phyloP scores from a whole-genome alignment of 2,888 invertebrate genomes.

The Alloscopus bannaensis region DNA sequence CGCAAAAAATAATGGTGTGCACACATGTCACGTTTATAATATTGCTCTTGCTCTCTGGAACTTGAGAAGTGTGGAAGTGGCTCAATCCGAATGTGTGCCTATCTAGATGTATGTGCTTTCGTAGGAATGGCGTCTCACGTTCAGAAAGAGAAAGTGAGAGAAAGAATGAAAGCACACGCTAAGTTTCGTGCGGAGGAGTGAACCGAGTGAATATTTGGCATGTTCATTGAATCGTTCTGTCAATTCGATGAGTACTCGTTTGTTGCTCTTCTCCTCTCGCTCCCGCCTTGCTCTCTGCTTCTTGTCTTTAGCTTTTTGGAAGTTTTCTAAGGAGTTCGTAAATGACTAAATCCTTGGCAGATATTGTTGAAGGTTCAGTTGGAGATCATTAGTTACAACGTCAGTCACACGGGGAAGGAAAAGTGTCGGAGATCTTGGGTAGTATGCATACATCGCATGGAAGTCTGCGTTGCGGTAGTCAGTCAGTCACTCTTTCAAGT shows the following conservation, averaged over 20 bases:
- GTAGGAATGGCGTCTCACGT: too few relatives aligned
- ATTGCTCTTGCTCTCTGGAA: too few relatives aligned
- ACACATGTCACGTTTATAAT: too few relatives aligned
- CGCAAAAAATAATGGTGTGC: too few relatives aligned
- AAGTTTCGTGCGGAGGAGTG: not conserved
- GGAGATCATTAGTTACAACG: slow-evolving; percentile 61
- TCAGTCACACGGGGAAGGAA: slow-evolving; percentile 55
- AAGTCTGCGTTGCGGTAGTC: slow-evolving; percentile 30
- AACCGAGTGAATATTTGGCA: slow-evolving; percentile 36
- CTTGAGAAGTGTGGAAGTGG: too few relatives aligned
- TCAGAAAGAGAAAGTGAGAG: not conserved
- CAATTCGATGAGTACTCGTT: slow-evolving; percentile 30
- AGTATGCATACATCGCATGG: not conserved
- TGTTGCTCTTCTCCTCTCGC: not conserved
- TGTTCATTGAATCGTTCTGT: slow-evolving; percentile 22
- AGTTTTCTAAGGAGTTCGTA: slow-evolving; percentile 2
- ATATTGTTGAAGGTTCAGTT: slow-evolving; percentile 43
- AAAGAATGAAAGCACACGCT: not conserved
- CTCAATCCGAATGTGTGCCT: too few relatives aligned
- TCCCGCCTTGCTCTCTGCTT: slow-evolving; percentile 7
- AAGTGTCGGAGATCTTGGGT: slow-evolving; percentile 26
- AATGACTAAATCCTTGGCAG: slow-evolving; percentile 49
- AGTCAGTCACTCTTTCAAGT: slow-evolving; percentile 36
- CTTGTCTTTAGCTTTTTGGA: slow-evolving; percentile 18
- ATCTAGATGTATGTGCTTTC: too few relatives aligned